Evolutionary conservation across 2,113 vertebrate species (phyloP), one percentile per base, ranked within the genome.

Genomic region (Myiozetetes cayanensis): DNA sequence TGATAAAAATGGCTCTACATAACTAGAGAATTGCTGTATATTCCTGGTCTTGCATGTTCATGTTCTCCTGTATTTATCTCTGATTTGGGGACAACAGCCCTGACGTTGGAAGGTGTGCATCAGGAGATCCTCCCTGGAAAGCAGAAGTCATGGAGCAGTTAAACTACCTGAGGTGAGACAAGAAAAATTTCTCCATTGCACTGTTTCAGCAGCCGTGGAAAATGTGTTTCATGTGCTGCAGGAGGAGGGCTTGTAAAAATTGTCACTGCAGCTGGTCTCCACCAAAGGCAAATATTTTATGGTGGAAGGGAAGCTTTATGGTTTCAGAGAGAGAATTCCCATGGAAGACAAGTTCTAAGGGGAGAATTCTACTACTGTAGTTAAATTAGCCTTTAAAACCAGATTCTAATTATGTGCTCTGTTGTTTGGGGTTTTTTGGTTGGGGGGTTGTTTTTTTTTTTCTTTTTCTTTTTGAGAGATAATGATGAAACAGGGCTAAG

Each of bases 51-150:
- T 63, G 61, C 18, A 14, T 20, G 14, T 56, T 80, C 37, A 39
- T 61, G 5, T 61, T 33, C 37, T 77, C 37, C 33, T 41, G 16
- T 33, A 10, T 41, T 49, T 46, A 5, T 39, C 28, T 66, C 33
- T 53, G 15, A 33, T 30, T 58, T 65, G 39, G 43, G 63, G n/a
- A 22, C 18, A 76, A 14, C 2, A 5, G 53, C 39, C 22, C 65
- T 24, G 12, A 12, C 6, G 2, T 0, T 25, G 31, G 33, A 67
- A 37, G 5, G 12, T 22, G 2, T 5, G 14, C n/a, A 44, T 47
- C 17, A 12, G 53, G 70, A 53, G 28, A 19, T 35, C 39, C 33
- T 67, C 53, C 17, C 35, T 12, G 13, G 44, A 41, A 44, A 22
- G 5, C 23, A 28, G 16, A 47, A 62, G 27, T 31, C 58, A 43